phyloP scores from a whole-genome alignment of 2,113 vertebrate genomes.

The Hemibagrus wyckioides region DNA sequence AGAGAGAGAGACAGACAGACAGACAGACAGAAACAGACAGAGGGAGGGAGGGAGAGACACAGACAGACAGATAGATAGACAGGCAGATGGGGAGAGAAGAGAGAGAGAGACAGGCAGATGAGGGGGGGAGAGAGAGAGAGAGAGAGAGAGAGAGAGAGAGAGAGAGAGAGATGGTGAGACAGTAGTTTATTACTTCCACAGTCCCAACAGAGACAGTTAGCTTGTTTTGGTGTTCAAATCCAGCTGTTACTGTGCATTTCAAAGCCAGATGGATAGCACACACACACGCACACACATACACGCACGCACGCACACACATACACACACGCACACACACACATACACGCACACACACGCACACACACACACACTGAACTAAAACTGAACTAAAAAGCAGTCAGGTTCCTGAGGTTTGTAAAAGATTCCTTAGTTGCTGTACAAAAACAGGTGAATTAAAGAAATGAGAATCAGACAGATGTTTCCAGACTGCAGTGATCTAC shows the following conservation, averaged over 20 bases:
- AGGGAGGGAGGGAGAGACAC: no score
- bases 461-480: not conserved
- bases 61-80: not conserved
- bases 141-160: not conserved
- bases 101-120: not conserved
- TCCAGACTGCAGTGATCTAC: not conserved
- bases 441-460: not conserved
- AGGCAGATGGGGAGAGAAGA: not conserved
- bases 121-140: not conserved
- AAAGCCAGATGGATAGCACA: not conserved
- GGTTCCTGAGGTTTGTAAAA: not conserved
- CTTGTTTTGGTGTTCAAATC: conserved; percentile 3
- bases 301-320: not conserved
- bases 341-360: conserved; percentile 7
- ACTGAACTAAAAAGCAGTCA: not conserved
- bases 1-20: no score
- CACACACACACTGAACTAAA: not conserved
- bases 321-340: not conserved
- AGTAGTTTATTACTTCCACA: not conserved
- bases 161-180: not conserved
- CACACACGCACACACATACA: not conserved
- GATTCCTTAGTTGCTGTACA: not conserved
- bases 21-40: no score
- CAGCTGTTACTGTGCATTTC: conserved; percentile 23
- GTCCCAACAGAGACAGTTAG: not conserved